Evolutionary conservation across 2,797 vertebrate genomes (phyloP).

Genomic region (Myotis findleyi): DNA sequence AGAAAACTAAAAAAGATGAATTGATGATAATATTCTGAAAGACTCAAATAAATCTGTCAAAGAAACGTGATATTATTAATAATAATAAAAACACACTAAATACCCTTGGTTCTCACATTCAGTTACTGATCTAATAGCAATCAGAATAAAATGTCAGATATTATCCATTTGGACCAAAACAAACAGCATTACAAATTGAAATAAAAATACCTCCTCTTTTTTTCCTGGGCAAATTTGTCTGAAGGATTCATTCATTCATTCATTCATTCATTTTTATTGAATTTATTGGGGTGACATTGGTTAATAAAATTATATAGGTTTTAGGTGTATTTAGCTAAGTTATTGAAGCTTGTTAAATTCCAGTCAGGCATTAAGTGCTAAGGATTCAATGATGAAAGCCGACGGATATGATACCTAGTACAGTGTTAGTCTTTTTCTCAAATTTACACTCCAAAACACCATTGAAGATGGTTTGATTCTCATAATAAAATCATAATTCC

Average conservation of each 20-base stretch:
- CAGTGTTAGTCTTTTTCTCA: neutral
- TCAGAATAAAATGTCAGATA: slow-evolving; percentile 50
- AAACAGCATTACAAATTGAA: slow-evolving; percentile 43
- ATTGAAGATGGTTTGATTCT: slow-evolving; percentile 1
- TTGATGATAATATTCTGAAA: slow-evolving; percentile 6
- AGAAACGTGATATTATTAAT: slow-evolving; percentile 15
- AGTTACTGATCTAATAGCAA: slow-evolving; percentile 50
- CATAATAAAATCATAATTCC: slow-evolving; percentile 2
- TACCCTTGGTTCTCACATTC: neutral
- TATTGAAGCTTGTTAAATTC: neutral
- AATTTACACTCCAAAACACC: neutral
- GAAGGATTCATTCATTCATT: neutral
- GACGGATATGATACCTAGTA: neutral
- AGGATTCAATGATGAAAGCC: neutral
- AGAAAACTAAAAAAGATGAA: slow-evolving; percentile 24
- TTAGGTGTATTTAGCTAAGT: neutral
- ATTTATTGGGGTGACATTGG: neutral
- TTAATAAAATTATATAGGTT: neutral
- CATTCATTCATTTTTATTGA: neutral
- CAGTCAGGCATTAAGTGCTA: neutral
- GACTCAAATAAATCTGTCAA: neutral
- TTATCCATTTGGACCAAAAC: slow-evolving; percentile 14
- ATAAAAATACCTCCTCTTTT: neutral
- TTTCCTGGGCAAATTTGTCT: neutral
- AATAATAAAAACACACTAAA: neutral